phyloP scores from a whole-genome alignment of 2,888 invertebrate genomes.

The Callinectes sapidus region DNA sequence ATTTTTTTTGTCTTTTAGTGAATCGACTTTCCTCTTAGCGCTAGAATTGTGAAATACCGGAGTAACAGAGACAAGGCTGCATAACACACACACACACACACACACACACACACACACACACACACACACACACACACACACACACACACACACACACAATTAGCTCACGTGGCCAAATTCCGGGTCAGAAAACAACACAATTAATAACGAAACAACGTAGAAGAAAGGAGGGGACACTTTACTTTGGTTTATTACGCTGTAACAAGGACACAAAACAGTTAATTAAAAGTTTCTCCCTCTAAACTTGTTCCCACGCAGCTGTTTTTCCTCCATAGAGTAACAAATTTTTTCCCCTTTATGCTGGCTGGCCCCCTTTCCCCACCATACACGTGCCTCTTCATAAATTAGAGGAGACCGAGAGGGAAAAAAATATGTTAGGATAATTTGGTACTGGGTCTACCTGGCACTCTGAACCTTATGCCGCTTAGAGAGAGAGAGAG shows the following conservation, averaged over 20 bases:
- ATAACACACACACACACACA: neutral
- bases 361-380: too few relatives aligned
- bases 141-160: slow-evolving; percentile 6
- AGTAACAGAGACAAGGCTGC: neutral
- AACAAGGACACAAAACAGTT: neutral
- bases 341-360: neutral
- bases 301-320: neutral
- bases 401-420: neutral
- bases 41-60: neutral
- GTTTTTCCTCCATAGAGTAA: neutral
- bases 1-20: too few relatives aligned
- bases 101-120: neutral
- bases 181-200: neutral
- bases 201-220: neutral
- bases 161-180: neutral
- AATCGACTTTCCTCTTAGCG: neutral
- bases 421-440: neutral
- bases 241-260: neutral
- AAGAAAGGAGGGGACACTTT: neutral
- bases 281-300: neutral
- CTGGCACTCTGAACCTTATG: neutral
- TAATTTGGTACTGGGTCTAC: neutral
- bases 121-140: slow-evolving; percentile 32
- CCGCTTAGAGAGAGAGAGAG: neutral
- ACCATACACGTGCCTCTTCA: neutral